Evolutionary conservation across 2,888 invertebrate species (phyloP), one percentile per base, ranked within the genome.

Genomic region (Protonemura montana): DNA sequence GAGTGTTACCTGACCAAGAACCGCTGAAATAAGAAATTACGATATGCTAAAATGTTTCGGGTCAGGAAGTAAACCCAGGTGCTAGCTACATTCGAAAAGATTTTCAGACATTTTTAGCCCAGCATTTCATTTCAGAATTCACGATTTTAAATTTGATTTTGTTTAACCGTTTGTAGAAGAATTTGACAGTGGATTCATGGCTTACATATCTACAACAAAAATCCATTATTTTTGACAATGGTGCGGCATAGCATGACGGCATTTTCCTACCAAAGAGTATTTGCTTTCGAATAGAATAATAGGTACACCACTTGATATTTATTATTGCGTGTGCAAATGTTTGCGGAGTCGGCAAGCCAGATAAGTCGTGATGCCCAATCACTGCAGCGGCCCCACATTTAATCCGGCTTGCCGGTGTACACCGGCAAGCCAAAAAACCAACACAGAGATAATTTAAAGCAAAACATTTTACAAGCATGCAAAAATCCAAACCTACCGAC

Each of bases 151-250:
- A 35, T 35, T 35, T 35, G 3, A 35, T 35, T 35, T 35, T 35
- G 10, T 10, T 10, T 35, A 35, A 35, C 35, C 35, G 35, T 35
- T 35, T 35, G 10, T 35, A 6, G 35, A 35, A 35, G 35, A 35
- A 35, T 35, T 35, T 10, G 35, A 35, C 35, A 35, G 10, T 35
- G 35, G 10, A 35, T 35, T 35, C 5, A 3, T 35, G 35, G 21
- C 59, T 21, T 59, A 35, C 10, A 35, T 10, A 59, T 7, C 16
- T 59, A 59, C 59, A 59, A 10, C 59, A 59, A 59, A 59, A 59
- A 10, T 59, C 16, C 59, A 59, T 59, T 59, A 59, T 7, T 59
- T 59, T 59, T 59, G 59, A 13, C 29, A 59, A 84, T 84, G 84
- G 76, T 6, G 30, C 21, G 30, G 26, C 76, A 76, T 28, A 6